A percentile compares a stretch with the other conserved stretches of the same genome.
phyloP scores from a whole-genome alignment of 2,797 vertebrate species.

The Dermochelys coriacea region DNA sequence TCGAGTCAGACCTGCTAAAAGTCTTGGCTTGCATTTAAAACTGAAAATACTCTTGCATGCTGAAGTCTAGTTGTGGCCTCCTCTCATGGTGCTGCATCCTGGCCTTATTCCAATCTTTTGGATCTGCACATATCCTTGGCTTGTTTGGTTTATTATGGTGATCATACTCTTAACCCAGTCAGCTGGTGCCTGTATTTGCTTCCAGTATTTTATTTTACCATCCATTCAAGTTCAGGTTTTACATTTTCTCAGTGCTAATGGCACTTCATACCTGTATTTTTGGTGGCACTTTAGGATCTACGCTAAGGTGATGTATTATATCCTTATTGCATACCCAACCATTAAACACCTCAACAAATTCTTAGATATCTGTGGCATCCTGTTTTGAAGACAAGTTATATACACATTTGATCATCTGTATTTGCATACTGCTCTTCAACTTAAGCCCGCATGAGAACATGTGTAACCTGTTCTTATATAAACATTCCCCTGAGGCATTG shows the following conservation, averaged over 20 bases:
- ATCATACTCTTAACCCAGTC: no score
- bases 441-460: background rate
- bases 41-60: background rate
- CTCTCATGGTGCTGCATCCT: background rate
- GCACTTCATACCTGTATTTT: background rate
- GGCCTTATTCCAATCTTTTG: background rate
- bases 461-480: background rate
- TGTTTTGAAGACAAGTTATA: background rate
- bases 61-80: background rate
- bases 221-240: rapidly evolving
- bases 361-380: background rate
- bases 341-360: background rate
- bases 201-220: rapidly evolving
- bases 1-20: background rate
- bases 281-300: background rate
- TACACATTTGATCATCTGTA: background rate
- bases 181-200: rapidly evolving
- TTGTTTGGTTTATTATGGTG: no score
- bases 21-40: background rate
- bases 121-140: background rate
- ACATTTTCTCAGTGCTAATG: rapidly evolving
- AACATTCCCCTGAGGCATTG: rapidly evolving
- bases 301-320: rapidly evolving
- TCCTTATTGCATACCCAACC: background rate
- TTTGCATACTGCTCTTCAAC: background rate